These are phyloP conservation scores for Labeo catla DNA, from an alignment of 2,113 vertebrate species.

Conservation along the genomic window DNA sequence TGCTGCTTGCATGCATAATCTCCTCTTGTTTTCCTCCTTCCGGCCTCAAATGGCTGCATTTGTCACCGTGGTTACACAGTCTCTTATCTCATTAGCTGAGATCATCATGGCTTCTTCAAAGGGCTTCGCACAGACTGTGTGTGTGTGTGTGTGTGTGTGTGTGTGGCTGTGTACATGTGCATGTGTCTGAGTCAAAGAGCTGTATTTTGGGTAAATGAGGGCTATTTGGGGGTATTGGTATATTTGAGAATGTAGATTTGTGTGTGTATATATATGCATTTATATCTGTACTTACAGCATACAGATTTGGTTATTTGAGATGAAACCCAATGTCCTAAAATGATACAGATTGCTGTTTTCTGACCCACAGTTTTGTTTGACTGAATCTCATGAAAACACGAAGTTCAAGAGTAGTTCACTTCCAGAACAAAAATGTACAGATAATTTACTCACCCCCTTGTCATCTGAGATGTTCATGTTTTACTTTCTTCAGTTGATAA, in stretches of 20 bases:
- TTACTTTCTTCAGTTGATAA: too few relatives aligned
- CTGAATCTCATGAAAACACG: neutral
- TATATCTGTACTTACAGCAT: neutral
- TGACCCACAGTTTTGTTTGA: neutral
- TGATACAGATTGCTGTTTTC: neutral
- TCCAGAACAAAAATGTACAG: too few relatives aligned
- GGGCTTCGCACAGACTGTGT: constrained; percentile 3
- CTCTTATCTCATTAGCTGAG: constrained; percentile 55
- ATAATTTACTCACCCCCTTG: too few relatives aligned
- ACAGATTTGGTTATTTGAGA: neutral
- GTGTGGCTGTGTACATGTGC: neutral
- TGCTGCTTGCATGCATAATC: constrained; percentile 52
- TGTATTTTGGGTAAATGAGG: neutral
- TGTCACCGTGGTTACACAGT: constrained; percentile 54
- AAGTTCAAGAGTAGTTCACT: too few relatives aligned
- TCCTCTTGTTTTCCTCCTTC: constrained; percentile 23
- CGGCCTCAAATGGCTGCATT: constrained; percentile 48
- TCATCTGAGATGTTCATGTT: too few relatives aligned
- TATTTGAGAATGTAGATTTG: neutral
- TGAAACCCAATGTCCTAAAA: neutral
- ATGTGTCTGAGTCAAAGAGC: neutral
- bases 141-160: neutral
- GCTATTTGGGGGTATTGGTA: neutral
- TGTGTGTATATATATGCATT: neutral
- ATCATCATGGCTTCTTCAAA: constrained; percentile 51